Percentiles rank a stretch among this genome's conserved stretches.
phyloP scores from a whole-genome alignment of 37 sponge, comb jelly and placozoan genomes.

The Ianthella basta region DNA sequence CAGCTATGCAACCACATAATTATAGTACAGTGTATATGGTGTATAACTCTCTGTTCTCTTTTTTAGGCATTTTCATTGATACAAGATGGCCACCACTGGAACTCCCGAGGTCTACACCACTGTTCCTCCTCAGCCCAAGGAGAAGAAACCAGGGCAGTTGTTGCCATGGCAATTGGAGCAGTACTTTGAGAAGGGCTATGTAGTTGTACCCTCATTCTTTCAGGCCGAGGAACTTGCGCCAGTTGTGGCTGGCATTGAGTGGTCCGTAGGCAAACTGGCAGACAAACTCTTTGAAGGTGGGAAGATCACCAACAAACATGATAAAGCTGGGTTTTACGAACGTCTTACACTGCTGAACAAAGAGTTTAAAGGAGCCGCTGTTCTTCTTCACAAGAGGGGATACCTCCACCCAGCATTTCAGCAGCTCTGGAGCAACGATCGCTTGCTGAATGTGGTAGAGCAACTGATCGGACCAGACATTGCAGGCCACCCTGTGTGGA shows the following conservation, averaged over 20 bases:
- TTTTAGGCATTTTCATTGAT: too few species aligned
- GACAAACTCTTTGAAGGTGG: constrained; percentile 70
- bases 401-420: constrained; percentile 64
- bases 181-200: constrained; percentile 78
- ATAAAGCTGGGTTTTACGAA: constrained; percentile 73
- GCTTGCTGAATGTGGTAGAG: constrained; percentile 75
- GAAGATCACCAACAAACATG: constrained; percentile 63
- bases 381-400: constrained; percentile 72
- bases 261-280: constrained; percentile 65
- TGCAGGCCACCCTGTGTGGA: constrained; percentile 91
- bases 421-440: constrained; percentile 65
- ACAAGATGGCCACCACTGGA: not conserved
- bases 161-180: constrained; percentile 67
- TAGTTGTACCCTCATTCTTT: constrained; percentile 73
- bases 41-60: too few species aligned
- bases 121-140: constrained; percentile 57
- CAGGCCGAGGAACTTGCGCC: constrained; percentile 70
- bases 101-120: constrained; percentile 64
- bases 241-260: constrained; percentile 61
- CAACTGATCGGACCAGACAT: constrained; percentile 85
- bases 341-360: constrained; percentile 72
- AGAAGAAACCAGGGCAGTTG: constrained; percentile 78
- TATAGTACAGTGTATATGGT: too few species aligned
- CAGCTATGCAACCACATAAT: too few species aligned
- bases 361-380: constrained; percentile 78